Conservation (phyloP, 1,140 invertebrate species). For the Amyelois transitella region DNA sequence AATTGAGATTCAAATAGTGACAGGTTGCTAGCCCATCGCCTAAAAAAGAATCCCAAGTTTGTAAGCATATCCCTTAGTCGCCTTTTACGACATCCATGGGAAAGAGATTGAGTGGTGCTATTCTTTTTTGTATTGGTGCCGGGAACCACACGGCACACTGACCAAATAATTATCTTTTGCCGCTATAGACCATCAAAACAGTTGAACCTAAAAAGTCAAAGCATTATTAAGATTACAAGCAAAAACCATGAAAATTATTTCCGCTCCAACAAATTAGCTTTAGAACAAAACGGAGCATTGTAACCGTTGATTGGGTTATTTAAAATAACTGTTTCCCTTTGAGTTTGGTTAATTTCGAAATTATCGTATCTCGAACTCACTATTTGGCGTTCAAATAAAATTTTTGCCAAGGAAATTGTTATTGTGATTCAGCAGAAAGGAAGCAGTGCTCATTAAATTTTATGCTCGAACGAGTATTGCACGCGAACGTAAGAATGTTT, state of each 20-base stretch:
- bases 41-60: too few relatives aligned
- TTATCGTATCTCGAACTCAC: not conserved
- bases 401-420: conserved; percentile 9
- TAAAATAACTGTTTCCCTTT: not conserved
- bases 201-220: not conserved
- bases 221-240: not conserved
- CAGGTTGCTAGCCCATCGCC: too few relatives aligned
- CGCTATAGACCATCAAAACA: not conserved
- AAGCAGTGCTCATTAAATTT: conserved; percentile 19
- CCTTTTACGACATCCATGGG: too few relatives aligned
- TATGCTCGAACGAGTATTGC: conserved; percentile 12
- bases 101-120: too few relatives aligned
- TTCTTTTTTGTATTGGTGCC: too few relatives aligned
- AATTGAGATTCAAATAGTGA: too few relatives aligned
- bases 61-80: too few relatives aligned
- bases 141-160: too few relatives aligned
- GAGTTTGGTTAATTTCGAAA: not conserved
- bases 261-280: not conserved
- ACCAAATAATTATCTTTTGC: not conserved
- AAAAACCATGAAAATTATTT: not conserved
- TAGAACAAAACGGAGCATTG: not conserved
- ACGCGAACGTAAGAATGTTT: conserved; percentile 8
- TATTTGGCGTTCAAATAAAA: conserved; percentile 4
- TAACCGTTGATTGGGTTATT: not conserved
- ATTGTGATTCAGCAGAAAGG: conserved; percentile 10